Evolutionary conservation across 2,113 vertebrate species (phyloP).

Genomic region (Tursiops truncatus): DNA sequence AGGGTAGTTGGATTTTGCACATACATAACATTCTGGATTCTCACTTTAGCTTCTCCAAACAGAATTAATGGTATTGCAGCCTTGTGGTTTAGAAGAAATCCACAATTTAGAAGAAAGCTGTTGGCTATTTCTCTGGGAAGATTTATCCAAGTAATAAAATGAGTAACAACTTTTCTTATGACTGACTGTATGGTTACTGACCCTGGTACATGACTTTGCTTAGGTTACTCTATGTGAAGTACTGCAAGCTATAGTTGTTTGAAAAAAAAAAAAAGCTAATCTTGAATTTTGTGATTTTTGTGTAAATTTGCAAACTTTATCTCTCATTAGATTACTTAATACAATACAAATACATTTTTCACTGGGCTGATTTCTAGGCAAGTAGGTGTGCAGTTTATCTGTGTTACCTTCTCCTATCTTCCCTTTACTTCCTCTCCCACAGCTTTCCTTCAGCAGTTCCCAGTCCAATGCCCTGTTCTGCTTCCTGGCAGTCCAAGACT

Average conservation of each 20-base stretch:
- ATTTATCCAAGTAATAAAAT: neutral
- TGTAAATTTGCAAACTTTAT: constrained; percentile 50
- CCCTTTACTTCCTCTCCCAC: neutral
- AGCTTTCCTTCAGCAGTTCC: neutral
- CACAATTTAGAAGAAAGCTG: neutral
- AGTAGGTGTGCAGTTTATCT: neutral
- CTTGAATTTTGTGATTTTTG: constrained; percentile 40
- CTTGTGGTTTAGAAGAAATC: neutral
- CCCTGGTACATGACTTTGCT: neutral
- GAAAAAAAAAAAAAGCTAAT: neutral
- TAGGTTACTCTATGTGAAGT: neutral
- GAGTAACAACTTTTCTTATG: neutral
- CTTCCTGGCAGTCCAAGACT: neutral
- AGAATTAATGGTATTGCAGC: neutral
- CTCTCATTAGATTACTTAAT: constrained; percentile 46
- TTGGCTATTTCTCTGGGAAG: neutral
- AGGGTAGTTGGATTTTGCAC: neutral
- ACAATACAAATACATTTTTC: constrained; percentile 22
- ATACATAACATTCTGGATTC: neutral
- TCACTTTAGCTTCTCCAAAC: neutral
- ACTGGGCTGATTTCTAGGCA: neutral
- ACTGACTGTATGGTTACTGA: neutral
- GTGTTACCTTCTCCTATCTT: neutral
- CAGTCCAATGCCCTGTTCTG: neutral
- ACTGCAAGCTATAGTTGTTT: neutral